Evolutionary conservation across 2,113 vertebrate genomes (phyloP).

Genomic region (Lepisosteus osseus): DNA sequence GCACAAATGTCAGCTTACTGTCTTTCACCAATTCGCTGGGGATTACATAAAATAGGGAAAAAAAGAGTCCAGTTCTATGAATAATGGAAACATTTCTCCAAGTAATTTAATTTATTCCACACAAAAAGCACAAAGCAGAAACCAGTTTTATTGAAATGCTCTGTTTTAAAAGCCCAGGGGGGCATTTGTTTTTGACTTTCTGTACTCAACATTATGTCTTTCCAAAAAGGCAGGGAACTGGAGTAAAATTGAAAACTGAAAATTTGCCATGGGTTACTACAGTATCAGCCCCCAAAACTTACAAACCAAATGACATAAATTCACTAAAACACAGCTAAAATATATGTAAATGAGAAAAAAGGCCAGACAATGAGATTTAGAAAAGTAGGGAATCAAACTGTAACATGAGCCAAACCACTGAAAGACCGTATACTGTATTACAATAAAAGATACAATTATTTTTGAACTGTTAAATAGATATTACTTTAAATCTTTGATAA

Average conservation of each 20-base stretch:
- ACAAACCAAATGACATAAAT: too few species aligned
- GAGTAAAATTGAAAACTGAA: slow-evolving; percentile 1
- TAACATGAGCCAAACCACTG: too few species aligned
- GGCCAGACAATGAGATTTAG: too few species aligned
- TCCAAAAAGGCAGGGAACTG: neutral
- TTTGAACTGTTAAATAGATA: too few species aligned
- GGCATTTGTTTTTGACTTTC: neutral
- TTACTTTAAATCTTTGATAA: too few species aligned
- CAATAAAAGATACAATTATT: too few species aligned
- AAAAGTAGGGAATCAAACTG: too few species aligned
- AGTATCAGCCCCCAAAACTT: too few species aligned
- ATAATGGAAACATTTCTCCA: slow-evolving; percentile 1
- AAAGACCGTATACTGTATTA: too few species aligned
- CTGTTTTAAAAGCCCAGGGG: neutral
- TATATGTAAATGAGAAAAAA: too few species aligned
- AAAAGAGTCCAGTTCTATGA: neutral
- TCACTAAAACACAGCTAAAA: too few species aligned
- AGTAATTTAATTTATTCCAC: slow-evolving; percentile 1
- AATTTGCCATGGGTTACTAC: neutral
- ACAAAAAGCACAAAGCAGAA: neutral
- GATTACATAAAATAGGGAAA: neutral
- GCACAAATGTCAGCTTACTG: neutral
- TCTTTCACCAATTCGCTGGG: neutral
- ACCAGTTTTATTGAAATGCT: neutral
- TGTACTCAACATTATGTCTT: neutral